Conservation (phyloP, 2,797 vertebrate species). For the Picus viridis region DNA sequence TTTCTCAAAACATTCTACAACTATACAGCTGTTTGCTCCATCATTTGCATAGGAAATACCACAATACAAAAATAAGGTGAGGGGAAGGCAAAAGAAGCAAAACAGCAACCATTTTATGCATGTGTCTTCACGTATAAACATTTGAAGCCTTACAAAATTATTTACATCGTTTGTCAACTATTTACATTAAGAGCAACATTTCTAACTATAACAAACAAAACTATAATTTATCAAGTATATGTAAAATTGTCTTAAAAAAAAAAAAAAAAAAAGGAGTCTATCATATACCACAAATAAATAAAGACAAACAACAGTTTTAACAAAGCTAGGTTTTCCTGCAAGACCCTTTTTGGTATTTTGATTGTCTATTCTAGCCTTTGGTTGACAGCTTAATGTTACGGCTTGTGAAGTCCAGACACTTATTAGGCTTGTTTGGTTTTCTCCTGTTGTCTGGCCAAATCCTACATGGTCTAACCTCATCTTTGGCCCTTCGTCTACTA, state of each 20-base stretch:
- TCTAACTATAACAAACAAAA: constrained; percentile 81
- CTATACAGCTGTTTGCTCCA: constrained; percentile 82
- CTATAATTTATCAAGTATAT: constrained; percentile 85
- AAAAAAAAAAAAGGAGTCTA: constrained; percentile 73
- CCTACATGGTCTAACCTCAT: constrained; percentile 2
- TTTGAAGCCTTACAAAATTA: constrained; percentile 90
- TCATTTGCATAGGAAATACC: constrained; percentile 85
- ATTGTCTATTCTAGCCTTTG: constrained; percentile 79
- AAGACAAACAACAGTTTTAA: constrained; percentile 83
- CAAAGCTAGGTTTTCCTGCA: constrained; percentile 80
- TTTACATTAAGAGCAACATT: constrained; percentile 89
- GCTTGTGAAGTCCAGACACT: constrained; percentile 74
- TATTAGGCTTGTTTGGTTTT: constrained; percentile 55
- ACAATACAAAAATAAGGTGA: constrained; percentile 89
- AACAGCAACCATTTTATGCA: constrained; percentile 86
- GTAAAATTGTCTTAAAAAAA: constrained; percentile 82
- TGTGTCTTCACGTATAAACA: constrained; percentile 89
- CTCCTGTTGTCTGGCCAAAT: constrained; percentile 47
- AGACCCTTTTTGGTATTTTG: constrained; percentile 81
- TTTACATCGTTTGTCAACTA: constrained; percentile 94
- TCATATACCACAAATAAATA: constrained; percentile 87
- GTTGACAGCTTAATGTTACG: constrained; percentile 79
- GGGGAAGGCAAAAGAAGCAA: constrained; percentile 80
- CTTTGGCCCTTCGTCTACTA: constrained; percentile 66
- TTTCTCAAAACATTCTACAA: constrained; percentile 83